A percentile compares a stretch with the other conserved stretches of the same genome.
These are phyloP conservation scores for Littorina saxatilis DNA, from an alignment of 1,140 invertebrate genomes.

Conservation along the genomic window DNA sequence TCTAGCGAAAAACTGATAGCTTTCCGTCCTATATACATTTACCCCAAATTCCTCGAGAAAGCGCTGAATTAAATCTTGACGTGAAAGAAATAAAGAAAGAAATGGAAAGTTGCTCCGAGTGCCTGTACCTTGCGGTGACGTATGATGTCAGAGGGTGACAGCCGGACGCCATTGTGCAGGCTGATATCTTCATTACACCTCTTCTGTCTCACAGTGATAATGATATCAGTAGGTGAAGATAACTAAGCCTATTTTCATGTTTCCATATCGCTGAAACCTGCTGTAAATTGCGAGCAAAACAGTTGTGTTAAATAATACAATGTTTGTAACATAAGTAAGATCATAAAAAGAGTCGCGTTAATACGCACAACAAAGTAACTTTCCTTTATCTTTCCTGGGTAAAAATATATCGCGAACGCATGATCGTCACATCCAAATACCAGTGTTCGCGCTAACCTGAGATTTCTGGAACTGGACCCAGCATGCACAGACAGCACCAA, in stretches of 20 bases:
- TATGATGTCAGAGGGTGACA: no score
- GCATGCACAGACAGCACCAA: no score
- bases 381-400: background rate
- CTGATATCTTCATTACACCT: background rate
- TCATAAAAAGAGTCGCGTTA: background rate
- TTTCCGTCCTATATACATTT: no score
- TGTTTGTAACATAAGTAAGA: no score
- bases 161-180: background rate
- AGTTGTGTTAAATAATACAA: no score
- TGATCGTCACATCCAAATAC: background rate
- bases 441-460: background rate
- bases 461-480: background rate
- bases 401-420: background rate
- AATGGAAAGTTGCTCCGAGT: no score
- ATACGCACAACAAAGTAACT: background rate
- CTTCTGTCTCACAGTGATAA: background rate
- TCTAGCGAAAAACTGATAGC: no score
- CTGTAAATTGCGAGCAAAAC: no score
- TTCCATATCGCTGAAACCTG: background rate
- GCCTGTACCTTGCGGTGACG: no score
- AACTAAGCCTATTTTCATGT: background rate
- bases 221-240: background rate
- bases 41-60: no score
- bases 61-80: no score
- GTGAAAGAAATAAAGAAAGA: no score